A percentile compares a stretch with the other conserved stretches of the same genome.
These are phyloP conservation scores for Odontamblyopus rebecca DNA, from an alignment of 2,797 vertebrate species.

Conservation along the genomic window DNA sequence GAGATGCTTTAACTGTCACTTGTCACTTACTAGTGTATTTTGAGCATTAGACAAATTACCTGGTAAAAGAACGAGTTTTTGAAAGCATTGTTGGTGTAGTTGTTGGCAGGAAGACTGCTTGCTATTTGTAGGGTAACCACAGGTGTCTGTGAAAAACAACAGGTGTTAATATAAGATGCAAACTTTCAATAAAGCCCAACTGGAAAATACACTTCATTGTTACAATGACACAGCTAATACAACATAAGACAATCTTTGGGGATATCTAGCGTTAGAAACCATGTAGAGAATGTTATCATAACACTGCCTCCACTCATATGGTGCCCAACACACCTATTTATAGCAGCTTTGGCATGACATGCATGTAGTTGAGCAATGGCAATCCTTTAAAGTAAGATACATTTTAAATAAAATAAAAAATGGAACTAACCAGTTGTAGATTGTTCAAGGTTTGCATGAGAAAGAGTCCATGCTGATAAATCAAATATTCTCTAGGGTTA, in stretches of 20 bases:
- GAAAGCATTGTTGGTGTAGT: constrained; percentile 79
- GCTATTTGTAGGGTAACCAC: constrained; percentile 79
- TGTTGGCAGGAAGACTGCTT: constrained; percentile 78
- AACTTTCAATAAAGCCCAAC: neutral
- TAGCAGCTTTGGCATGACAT: neutral
- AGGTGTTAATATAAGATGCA: neutral
- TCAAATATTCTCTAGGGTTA: constrained; percentile 79
- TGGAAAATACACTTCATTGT: neutral
- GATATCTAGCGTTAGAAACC: neutral
- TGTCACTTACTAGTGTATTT: neutral
- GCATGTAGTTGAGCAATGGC: neutral
- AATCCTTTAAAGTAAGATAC: neutral
- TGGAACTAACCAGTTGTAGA: constrained; percentile 70
- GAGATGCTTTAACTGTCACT: neutral
- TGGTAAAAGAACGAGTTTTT: constrained; percentile 87
- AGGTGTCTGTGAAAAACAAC: constrained; percentile 72
- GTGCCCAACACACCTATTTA: neutral
- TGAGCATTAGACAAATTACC: constrained; percentile 63
- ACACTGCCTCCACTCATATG: neutral
- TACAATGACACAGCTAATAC: neutral
- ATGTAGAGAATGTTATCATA: neutral
- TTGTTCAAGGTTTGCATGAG: constrained; percentile 74
- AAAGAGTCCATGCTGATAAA: constrained; percentile 85
- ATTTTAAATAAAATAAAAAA: neutral
- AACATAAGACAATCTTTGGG: neutral